phyloP scores from a whole-genome alignment of 1,140 invertebrate genomes.

The Eurosta solidaginis region DNA sequence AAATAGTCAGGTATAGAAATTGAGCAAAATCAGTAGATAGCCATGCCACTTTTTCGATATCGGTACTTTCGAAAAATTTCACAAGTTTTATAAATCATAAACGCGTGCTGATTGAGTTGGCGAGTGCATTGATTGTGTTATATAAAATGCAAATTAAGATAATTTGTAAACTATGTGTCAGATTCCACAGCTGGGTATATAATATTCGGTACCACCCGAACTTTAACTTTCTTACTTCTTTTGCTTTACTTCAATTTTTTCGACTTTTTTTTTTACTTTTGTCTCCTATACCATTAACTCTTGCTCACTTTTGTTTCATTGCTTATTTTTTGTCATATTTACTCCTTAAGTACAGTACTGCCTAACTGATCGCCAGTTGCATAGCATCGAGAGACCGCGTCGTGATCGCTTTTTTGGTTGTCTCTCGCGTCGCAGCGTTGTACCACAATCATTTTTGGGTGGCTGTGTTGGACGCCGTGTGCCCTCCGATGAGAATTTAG shows the following conservation, averaged over 20 bases:
- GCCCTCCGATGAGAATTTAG: constrained; percentile 83
- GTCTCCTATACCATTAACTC: neutral
- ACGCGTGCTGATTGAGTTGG: no score
- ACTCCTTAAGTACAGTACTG: constrained; percentile 75
- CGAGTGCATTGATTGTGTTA: no score
- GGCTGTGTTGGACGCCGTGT: constrained; percentile 81
- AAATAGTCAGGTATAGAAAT: no score
- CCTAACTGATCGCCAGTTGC: constrained; percentile 86
- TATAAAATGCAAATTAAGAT: no score
- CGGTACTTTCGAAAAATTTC: no score
- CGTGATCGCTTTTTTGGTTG: constrained; percentile 82
- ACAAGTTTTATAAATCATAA: no score
- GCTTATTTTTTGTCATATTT: neutral
- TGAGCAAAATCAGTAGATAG: no score
- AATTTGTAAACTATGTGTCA: no score
- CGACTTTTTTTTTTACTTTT: neutral
- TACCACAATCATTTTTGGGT: constrained; percentile 71
- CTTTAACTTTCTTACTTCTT: no score
- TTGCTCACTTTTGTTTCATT: neutral
- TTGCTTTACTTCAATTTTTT: neutral
- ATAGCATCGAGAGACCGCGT: constrained; percentile 77
- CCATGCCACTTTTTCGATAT: no score
- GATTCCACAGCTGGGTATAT: no score
- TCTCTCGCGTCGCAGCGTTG: constrained; percentile 65
- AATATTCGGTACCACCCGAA: no score